phyloP scores from a whole-genome alignment of 1,140 invertebrate species.

The Drosophila sp. region DNA sequence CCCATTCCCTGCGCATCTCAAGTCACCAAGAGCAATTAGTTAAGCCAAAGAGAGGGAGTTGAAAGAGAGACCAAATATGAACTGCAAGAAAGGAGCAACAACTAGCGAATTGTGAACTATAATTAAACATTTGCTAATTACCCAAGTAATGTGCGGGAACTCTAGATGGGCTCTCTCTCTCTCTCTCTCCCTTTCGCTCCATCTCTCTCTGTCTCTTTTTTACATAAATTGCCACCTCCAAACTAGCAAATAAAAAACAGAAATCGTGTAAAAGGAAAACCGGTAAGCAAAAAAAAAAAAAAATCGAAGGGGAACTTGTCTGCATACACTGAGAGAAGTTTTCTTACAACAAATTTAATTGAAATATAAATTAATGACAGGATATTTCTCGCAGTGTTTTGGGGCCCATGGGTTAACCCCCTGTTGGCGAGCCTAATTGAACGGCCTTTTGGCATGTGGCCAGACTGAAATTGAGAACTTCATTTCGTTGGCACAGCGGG shows the following conservation, averaged over 20 bases:
- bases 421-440: constrained; percentile 57
- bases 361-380: background rate
- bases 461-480: constrained; percentile 60
- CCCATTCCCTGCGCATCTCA: constrained; percentile 35
- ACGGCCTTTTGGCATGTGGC: constrained; percentile 49
- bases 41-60: constrained; percentile 59
- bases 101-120: constrained; percentile 67
- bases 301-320: constrained; percentile 4
- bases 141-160: constrained; percentile 53
- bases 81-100: constrained; percentile 47
- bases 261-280: constrained; percentile 33
- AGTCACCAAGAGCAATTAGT: constrained; percentile 71
- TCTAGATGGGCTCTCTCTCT: constrained; percentile 1
- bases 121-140: constrained; percentile 80
- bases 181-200: background rate
- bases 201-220: constrained; percentile 13
- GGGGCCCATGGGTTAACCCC: constrained; percentile 26
- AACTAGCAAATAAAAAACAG: constrained; percentile 18
- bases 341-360: background rate
- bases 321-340: constrained; percentile 11
- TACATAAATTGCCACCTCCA: constrained; percentile 56
- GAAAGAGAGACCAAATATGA: constrained; percentile 20
- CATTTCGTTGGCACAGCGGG: constrained; percentile 69
- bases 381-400: constrained; percentile 22
- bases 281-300: constrained; percentile 20